Evolutionary conservation across 92 coral and sea anemone species (phyloP).

Genomic region (Zoanthus gigantus): DNA sequence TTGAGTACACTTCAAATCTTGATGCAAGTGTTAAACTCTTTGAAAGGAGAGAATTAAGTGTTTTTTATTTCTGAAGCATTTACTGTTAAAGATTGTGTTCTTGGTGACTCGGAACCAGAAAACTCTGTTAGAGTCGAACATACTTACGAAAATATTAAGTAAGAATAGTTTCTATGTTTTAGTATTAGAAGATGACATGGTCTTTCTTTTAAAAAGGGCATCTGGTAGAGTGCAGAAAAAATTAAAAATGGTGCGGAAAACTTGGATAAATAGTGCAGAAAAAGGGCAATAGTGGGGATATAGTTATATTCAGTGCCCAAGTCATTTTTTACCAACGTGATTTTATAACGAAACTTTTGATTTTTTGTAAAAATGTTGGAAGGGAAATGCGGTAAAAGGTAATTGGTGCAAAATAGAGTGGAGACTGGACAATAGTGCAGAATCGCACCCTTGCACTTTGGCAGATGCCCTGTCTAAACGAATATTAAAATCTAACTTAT

Average conservation of each 20-base stretch:
- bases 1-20: constrained; percentile 65
- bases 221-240: not conserved
- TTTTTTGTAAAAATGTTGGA: not conserved
- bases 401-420: not conserved
- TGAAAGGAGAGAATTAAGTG: constrained; percentile 38
- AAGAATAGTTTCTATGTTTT: not conserved
- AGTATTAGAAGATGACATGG: not conserved
- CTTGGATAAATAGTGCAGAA: not conserved
- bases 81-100: constrained; percentile 50
- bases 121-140: constrained; percentile 26
- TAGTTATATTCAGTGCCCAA: not conserved
- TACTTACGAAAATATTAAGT: not conserved
- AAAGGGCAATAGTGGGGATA: not conserved
- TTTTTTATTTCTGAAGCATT: not conserved
- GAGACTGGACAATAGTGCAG: not conserved
- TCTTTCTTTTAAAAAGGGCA: not conserved
- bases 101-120: constrained; percentile 33
- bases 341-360: not conserved
- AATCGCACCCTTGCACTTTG: not conserved
- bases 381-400: not conserved
- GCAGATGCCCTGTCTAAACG: not conserved
- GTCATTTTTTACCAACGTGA: not conserved
- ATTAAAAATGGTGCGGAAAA: not conserved
- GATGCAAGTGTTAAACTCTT: constrained; percentile 53
- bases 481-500: not conserved